Base-by-base conservation (phyloP, 2,888 invertebrate species). In the Sinhomidia bicolor region DNA sequence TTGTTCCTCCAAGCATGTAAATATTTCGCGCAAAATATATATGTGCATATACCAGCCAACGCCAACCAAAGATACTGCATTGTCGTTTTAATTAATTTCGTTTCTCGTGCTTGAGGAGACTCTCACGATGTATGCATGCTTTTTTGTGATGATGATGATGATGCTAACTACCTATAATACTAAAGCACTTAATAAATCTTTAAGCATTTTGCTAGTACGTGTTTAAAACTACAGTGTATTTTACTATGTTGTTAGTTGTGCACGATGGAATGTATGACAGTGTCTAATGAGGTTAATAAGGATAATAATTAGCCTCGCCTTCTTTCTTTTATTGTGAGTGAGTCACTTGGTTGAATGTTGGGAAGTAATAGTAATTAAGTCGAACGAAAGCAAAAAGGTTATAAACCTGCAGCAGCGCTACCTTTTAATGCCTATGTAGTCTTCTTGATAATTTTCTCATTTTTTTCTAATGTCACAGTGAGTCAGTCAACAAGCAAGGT, bases 241-340 rank as follows among this genome's bases (percentile, higher is more conserved):
- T 2, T 80, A 29, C 32, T 44, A 62, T 65, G 14, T 12, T 6
- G 20, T 17, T n/a, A 44, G 23, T n/a, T n/a, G n/a, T n/a, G n/a
- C n/a, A 20, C 26, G 51, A 51, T 51, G 47, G 44, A 76, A 78
- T 36, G 36, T 14, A 54, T 14, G 26, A 26, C 23, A 57, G 23
- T 32, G 57, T 57, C 26, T 78, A 84, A 85, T 57, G 79, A 85
- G 85, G 85, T 85, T 85, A 85, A 79, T 79, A 80, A 54, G 68
- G 65, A 85, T 78, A 79, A 71, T 79, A 32, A 78, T 57, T 57
- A 17, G 78, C 78, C 57, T 78, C 78, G 78, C 78, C 78, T 78
- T 36, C 36, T n/a, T 57, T 78, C 51, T n/a, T n/a, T n/a, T n/a
- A n/a, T n/a, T n/a, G n/a, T n/a, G n/a, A n/a, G 47, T 74, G 74